Conservation (phyloP, 2,888 invertebrate species). For the Campoletis raptor region DNA sequence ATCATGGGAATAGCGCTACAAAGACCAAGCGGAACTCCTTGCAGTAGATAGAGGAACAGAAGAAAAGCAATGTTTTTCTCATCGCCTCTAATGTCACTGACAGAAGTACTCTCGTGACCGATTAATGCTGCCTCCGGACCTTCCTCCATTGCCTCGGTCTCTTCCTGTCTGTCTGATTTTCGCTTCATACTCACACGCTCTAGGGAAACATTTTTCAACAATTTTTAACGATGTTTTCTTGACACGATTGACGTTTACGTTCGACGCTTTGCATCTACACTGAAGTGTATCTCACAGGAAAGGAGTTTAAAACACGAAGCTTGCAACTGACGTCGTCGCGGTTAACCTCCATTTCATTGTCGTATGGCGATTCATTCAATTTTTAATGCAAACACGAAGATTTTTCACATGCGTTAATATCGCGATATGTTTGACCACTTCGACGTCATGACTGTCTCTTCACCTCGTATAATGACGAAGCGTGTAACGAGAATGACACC, state of each 20-base stretch:
- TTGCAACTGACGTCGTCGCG: background rate
- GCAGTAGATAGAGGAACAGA: slow-evolving; percentile 96
- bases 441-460: background rate
- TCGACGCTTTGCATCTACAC: background rate
- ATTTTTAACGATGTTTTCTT: background rate
- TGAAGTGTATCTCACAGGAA: background rate
- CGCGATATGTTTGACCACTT: background rate
- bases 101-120: background rate
- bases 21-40: slow-evolving; percentile 98
- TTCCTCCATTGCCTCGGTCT: slow-evolving; percentile 64
- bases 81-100: slow-evolving; percentile 87
- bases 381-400: background rate
- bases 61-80: slow-evolving; percentile 93
- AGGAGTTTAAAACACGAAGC: background rate
- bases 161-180: slow-evolving; percentile 66
- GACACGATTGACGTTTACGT: background rate
- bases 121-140: slow-evolving; percentile 70
- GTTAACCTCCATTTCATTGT: background rate
- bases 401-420: background rate
- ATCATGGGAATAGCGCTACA: slow-evolving; percentile 98
- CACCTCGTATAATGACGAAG: background rate
- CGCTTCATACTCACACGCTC: slow-evolving; percentile 69
- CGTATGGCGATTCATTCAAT: background rate
- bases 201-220: slow-evolving; percentile 7
- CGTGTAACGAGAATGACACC: background rate